These are phyloP conservation scores for Cistogaster globosa DNA, from an alignment of 2,888 invertebrate genomes.

Conservation along the genomic window DNA sequence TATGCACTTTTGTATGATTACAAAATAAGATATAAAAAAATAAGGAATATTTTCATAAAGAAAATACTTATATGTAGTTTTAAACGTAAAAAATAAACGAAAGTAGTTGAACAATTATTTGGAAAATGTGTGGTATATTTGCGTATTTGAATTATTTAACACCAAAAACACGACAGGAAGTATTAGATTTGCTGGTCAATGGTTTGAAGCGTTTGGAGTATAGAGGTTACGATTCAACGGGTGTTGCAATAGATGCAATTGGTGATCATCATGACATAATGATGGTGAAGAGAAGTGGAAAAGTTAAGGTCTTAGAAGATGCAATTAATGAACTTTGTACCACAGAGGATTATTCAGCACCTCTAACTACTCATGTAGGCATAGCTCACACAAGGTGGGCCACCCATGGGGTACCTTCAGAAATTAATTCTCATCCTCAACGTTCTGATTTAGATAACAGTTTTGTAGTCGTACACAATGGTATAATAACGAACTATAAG, in stretches of 20 bases:
- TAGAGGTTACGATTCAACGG: conserved; percentile 99
- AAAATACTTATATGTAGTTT: not conserved
- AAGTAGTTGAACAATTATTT: conserved; percentile 8
- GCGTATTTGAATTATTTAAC: conserved; percentile 99
- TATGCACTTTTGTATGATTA: not conserved
- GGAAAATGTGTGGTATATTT: conserved; percentile 91
- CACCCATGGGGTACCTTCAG: conserved; percentile 98
- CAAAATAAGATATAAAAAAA: no score
- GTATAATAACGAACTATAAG: conserved; percentile 99
- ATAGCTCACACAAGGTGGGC: conserved; percentile 99
- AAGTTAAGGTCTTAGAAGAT: conserved; percentile 95
- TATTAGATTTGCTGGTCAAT: conserved; percentile 95
- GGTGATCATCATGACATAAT: conserved; percentile 89
- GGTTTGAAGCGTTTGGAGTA: conserved; percentile 99
- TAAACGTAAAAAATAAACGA: not conserved
- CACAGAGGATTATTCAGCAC: conserved; percentile 87
- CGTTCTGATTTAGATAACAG: conserved; percentile 93
- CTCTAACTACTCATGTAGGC: conserved; percentile 94
- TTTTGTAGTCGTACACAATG: conserved; percentile 96
- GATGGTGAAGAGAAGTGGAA: conserved; percentile 95
- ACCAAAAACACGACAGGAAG: conserved; percentile 96
- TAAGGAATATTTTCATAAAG: not conserved
- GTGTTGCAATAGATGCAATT: conserved; percentile 92
- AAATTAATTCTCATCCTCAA: conserved; percentile 98
- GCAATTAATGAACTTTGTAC: conserved; percentile 87